Percentiles rank a stretch among this genome's conserved stretches.
Conservation (phyloP, 2,113 vertebrate species). For the Cyrtonyx montezumae region DNA sequence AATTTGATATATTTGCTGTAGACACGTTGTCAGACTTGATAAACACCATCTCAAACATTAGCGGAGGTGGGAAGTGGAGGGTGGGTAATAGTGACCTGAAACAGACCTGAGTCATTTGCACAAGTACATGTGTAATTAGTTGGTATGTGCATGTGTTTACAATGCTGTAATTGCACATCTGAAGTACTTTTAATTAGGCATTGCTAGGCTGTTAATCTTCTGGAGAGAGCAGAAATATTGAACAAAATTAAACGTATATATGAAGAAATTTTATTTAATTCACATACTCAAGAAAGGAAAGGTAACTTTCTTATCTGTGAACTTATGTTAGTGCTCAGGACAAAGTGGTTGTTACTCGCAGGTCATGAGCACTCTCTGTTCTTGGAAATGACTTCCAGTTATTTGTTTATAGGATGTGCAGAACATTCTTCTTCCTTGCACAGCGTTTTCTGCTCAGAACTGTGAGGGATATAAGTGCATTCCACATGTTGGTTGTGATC, state of each 20-base stretch:
- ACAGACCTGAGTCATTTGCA: not conserved
- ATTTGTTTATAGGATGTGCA: constrained; percentile 34
- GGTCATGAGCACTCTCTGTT: constrained; percentile 15
- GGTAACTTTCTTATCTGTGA: not conserved
- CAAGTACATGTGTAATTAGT: not conserved
- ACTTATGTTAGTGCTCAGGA: not conserved
- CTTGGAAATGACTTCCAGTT: constrained; percentile 21
- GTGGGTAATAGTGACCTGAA: constrained; percentile 22
- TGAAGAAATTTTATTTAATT: not conserved
- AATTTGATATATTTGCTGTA: constrained; percentile 16
- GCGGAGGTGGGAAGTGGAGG: not conserved
- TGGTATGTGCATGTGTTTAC: not conserved
- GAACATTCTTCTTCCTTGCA: constrained; percentile 43
- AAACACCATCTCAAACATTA: not conserved
- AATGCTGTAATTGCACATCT: not conserved
- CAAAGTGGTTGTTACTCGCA: constrained; percentile 5
- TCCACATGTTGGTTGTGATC: constrained; percentile 46
- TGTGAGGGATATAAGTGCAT: constrained; percentile 15
- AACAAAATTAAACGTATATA: not conserved
- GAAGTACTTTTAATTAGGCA: not conserved
- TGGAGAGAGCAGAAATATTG: not conserved
- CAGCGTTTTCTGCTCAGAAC: constrained; percentile 4
- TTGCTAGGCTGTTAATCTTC: not conserved
- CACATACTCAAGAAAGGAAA: not conserved
- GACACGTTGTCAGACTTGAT: not conserved